Base-by-base conservation (phyloP, 2,888 invertebrate genomes). In the Bruchidius siliquastri region DNA sequence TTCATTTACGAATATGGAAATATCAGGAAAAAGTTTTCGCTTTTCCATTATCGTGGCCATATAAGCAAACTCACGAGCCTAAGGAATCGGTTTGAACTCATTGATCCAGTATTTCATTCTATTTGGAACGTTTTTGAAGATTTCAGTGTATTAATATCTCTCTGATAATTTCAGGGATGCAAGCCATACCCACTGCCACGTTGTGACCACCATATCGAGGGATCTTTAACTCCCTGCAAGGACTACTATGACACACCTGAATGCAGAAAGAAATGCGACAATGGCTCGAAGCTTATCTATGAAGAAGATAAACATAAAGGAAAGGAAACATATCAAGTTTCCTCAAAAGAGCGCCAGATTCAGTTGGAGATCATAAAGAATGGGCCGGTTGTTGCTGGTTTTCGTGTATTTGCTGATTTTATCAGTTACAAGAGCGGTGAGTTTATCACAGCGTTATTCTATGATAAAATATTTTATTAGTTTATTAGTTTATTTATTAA, bases 311-410 rank as follows among this genome's bases (percentile, higher is more conserved):
- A 73, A 3, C 73, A 72, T 6, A 30, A 21, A 21, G 76, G 68
- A 10, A 20, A 69, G 22, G 49, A 30, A 22, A 68, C 70, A n/a
- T 76, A 77, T 26, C 26, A 20, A 21, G 68, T 76, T 6, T 20
- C 49, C 3, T 32, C 22, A 0, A 91, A 89, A 69, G 86, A 88
- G 0, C 49, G 69, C 20, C 89, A 92, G 76, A 96, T 96, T 78
- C 92, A 90, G 86, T 89, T 89, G 21, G 96, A 96, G 85, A 90
- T 96, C 75, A 90, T 91, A 87, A 90, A 88, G 70, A 92, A 95
- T 84, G 96, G 95, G 10, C 96, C 96, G 0, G 94, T 96, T 0
- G 95, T 95, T 87, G 95, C 90, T 0, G 93, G 93, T 0, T 95
- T 96, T 83, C 92, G 91, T 0, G 96, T 96, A 0, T 96, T 93